Conservation (phyloP, 2,888 invertebrate genomes). For the Podotricha telesiphe region DNA sequence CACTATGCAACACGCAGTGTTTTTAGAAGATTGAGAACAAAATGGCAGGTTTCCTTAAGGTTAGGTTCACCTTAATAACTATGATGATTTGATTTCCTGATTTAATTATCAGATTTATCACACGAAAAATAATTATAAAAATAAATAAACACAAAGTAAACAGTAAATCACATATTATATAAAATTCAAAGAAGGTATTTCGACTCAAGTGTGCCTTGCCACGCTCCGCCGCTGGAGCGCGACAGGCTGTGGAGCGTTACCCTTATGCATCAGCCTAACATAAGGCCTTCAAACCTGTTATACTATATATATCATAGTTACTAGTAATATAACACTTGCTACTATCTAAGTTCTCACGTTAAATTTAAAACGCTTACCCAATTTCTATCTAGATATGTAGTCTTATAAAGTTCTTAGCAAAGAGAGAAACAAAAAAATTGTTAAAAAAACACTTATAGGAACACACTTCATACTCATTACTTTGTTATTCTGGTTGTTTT, state of each 20-base stretch:
- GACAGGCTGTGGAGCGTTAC: constrained; percentile 61
- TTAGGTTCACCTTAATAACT: no score
- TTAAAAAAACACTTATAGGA: no score
- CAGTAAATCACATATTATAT: constrained; percentile 19
- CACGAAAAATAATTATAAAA: neutral
- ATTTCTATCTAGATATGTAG: neutral
- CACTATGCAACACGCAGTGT: no score
- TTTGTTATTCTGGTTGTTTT: no score
- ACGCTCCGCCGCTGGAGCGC: constrained; percentile 64
- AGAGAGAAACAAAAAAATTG: no score
- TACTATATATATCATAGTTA: constrained; percentile 10
- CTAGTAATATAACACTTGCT: constrained; percentile 3
- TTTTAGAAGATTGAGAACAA: no score
- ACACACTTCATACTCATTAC: no score
- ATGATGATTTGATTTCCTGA: no score
- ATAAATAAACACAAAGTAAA: neutral
- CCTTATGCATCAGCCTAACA: constrained; percentile 41
- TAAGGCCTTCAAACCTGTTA: constrained; percentile 34
- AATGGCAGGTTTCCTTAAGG: no score
- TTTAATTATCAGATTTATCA: no score
- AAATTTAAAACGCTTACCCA: neutral
- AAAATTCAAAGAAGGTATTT: constrained; percentile 21
- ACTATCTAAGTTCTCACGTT: neutral
- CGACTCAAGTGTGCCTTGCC: constrained; percentile 43
- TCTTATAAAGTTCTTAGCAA: no score